Conservation (phyloP, 2,888 invertebrate genomes). For the Heteromurus nitidus region DNA sequence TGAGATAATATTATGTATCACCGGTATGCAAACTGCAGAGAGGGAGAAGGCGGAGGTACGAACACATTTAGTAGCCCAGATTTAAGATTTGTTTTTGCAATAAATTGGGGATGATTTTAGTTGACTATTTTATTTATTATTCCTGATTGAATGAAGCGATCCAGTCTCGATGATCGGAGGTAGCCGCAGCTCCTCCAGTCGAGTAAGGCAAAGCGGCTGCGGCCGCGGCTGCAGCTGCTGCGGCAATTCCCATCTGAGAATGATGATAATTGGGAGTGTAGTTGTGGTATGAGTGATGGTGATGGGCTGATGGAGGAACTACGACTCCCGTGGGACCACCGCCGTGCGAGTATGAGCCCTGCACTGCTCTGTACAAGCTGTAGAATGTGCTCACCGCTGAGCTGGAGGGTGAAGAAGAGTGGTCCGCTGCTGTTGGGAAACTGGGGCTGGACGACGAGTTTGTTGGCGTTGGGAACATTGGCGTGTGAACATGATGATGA, state of each 20-base stretch:
- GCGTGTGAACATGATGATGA: constrained; percentile 24
- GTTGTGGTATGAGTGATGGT: constrained; percentile 61
- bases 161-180: constrained; percentile 50
- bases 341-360: constrained; percentile 53
- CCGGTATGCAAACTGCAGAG: too few relatives aligned
- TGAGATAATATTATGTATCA: too few relatives aligned
- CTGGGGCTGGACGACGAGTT: constrained; percentile 42
- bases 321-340: constrained; percentile 57
- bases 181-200: background rate
- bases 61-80: too few relatives aligned
- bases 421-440: constrained; percentile 40
- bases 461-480: constrained; percentile 31
- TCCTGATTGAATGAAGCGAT: constrained; percentile 60
- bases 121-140: too few relatives aligned
- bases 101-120: too few relatives aligned
- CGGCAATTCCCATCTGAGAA: constrained; percentile 50
- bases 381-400: constrained; percentile 68
- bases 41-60: too few relatives aligned
- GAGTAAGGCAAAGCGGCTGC: constrained; percentile 51
- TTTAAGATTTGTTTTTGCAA: too few relatives aligned
- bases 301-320: constrained; percentile 60
- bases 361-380: constrained; percentile 65
- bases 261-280: constrained; percentile 63
- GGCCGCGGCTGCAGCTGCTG: constrained; percentile 53
- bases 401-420: constrained; percentile 34